Base-by-base conservation (phyloP, 2,113 vertebrate genomes). In the Pampusana beccarii region DNA sequence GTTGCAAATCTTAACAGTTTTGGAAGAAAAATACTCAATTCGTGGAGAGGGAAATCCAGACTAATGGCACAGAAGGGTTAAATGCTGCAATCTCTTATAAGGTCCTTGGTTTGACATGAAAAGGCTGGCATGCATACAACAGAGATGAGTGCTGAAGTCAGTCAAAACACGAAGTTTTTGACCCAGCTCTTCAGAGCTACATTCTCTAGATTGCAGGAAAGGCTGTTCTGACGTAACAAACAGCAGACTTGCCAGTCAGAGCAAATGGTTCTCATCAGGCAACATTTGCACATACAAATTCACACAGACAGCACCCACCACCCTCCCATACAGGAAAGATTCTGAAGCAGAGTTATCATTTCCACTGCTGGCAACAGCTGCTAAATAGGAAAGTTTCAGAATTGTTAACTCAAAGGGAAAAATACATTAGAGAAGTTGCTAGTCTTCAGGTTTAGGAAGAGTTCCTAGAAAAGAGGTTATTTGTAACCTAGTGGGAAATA, bases 391-490 rank as follows among this genome's bases (percentile, higher is more conserved):
- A 93, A 75, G 65, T 69, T 69, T 86, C 31, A 83, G 71, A 74
- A 62, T 7, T 90, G 91, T 93, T 96, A 96, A 81, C 17, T 90
- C 77, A 75, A 85, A 96, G 44, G 48, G 42, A 54, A 78, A 86
- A 92, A 65, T 7, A 6, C 1, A n/a, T 87, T 83, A 92, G 86
- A 82, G 61, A 89, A 75, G 58, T 40, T 77, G 29, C 48, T 75
- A 69, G 65, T 71, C 75, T 91, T 82, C 80, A 90, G 75, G 31
- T 93, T 95, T 74, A 96, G 73, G 20, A 77, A 86, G 57, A 67
- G 42, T 8, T 90, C 64, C 80, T 65, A 89, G 73, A 67, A 93
- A 73, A 92, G 46, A 88, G 29, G 33, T 74, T 62, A 60, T 50
- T 57, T 57, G 65, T 82, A 87, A 92, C 53, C 36, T 33, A 84